Percentiles rank a stretch among this genome's conserved stretches.
Evolutionary conservation across 2,797 vertebrate genomes (phyloP).

Genomic region (Falco biarmicus): DNA sequence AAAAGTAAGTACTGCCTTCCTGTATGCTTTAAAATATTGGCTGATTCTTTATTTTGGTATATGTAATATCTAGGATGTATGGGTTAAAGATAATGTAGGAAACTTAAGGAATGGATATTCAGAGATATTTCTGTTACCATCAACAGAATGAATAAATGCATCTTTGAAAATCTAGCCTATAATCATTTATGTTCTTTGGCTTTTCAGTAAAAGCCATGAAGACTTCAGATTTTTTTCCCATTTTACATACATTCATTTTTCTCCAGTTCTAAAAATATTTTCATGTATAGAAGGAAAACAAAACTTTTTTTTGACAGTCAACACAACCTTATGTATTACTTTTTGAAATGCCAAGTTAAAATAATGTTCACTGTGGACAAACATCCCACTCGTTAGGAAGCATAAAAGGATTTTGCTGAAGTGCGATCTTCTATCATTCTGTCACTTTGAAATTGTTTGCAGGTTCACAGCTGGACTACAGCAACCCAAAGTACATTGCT

Average conservation of each 20-base stretch:
- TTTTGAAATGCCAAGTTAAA: constrained; percentile 21
- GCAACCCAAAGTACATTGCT: not conserved
- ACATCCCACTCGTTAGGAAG: not conserved
- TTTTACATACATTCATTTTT: not conserved
- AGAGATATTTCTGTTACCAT: not conserved
- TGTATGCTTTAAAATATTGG: not conserved
- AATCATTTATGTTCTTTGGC: not conserved
- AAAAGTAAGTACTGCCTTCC: not conserved
- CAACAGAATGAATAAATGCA: not conserved
- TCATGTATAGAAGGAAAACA: not conserved
- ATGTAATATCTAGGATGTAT: not conserved
- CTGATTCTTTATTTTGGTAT: not conserved
- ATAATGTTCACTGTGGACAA: not conserved
- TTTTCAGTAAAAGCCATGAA: not conserved
- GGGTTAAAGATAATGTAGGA: not conserved
- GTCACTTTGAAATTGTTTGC: constrained; percentile 15
- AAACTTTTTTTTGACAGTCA: not conserved
- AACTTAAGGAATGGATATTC: not conserved
- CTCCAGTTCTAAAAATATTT: not conserved
- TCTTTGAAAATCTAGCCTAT: not conserved
- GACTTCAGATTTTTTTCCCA: not conserved
- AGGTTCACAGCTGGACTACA: constrained; percentile 6
- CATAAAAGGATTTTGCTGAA: constrained; percentile 38
- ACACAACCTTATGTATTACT: not conserved
- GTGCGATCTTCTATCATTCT: constrained; percentile 26